Base-by-base conservation (phyloP, 2,113 vertebrate genomes). In the Zosterops japonicus region DNA sequence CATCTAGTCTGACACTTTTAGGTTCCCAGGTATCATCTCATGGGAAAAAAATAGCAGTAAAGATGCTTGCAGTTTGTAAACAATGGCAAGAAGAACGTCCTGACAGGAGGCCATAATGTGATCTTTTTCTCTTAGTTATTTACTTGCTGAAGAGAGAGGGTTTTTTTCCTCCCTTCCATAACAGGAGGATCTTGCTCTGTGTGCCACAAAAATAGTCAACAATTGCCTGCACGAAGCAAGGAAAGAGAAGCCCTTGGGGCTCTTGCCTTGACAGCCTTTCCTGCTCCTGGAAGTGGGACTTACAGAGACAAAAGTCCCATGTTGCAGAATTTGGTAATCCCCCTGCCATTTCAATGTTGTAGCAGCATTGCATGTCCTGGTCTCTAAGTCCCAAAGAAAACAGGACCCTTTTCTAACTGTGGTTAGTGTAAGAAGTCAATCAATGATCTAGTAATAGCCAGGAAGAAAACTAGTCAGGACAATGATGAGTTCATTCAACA, bases 41-140 rank as follows among this genome's bases (percentile, higher is more conserved):
- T 53, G 88, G 52, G 64, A 86, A 64, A 61, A 86, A 92, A 69
- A 55, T 24, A 93, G n/a, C 79, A 91, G 69, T 96, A 81, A 97
- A 95, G 68, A 85, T 76, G 76, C 75, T 69, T 95, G 65, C n/a
- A 94, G 92, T 95, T 97, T 94, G 65, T 92, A 95, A 97, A 96
- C 86, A 96, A 90, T 41, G 22, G 42, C 76, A 94, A 94, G 83
- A 96, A 92, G 87, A 96, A 94, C 91, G 90, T 78, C 59, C 60
- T 93, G 80, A 90, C 59, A 89, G 83, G 67, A 96, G 61, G 76
- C 57, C 93, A 68, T 94, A 96, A 96, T 88, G 61, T 81, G 85
- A 83, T 90, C 60, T 86, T 83, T 91, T 87, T 67, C 70, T 85
- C 47, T 70, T 82, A 67, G n/a, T 93, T 95, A 90, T 93, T 96